Evolutionary conservation across 2,113 vertebrate genomes (phyloP), one percentile per base, ranked within the genome.

Genomic region (Aleadryas rufinucha): DNA sequence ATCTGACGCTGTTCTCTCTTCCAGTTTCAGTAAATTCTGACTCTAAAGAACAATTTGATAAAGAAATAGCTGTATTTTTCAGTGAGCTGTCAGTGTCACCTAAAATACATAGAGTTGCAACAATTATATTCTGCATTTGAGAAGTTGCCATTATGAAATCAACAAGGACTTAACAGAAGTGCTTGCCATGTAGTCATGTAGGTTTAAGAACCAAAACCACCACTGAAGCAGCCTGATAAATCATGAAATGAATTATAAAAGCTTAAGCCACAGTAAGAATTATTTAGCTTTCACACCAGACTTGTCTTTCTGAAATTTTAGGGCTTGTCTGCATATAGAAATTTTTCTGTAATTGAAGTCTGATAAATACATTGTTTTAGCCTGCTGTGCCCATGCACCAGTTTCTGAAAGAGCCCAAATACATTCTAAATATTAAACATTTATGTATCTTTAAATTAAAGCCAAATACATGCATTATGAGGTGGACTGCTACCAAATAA

Each of bases 11-110:
- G n/a, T 96, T 79, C 33, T 94, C 93, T 94, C 81, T 94, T 90
- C 89, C 87, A 70, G 50, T 69, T 77, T 52, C 90, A 28, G 60
- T 56, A 86, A 84, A 71, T 82, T 90, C 95, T 89, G 93, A 82
- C 28, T 70, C 63, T 80, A 96, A 88, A 35, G 90, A 96, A 78
- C 23, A 88, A 63, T 47, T 91, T 27, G 95, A 91, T 33, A 94
- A 86, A 80, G 90, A 87, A 84, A 81, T 20, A 93, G 90, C 24
- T 57, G 94, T 88, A 86, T 97, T 97, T 97, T 96, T 96, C 74
- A 94, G 90, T 39, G 68, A 97, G 71, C 41, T 69, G 64, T 93
- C 94, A 71, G 87, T 81, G 28, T 56, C 50, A 72, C 47, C 97
- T 98, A 57, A 92, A 94, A 85, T 68, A 94, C 9, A 91, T 13